Conservation (phyloP, 2,888 invertebrate genomes). For the Omphaloscelis lunosa region DNA sequence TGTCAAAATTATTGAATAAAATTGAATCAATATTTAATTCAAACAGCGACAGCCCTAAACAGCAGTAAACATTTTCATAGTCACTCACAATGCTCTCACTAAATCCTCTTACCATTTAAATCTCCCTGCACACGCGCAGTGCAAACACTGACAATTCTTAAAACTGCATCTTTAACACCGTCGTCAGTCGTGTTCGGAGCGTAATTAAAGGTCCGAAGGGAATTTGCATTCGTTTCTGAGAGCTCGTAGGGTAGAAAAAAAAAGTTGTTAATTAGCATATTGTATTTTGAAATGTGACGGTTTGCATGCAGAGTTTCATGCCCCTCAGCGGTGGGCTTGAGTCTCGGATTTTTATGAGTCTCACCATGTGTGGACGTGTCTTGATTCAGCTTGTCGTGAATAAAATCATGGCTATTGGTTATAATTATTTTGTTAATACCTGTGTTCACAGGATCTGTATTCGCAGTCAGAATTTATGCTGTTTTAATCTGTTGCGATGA, state of each 20-base stretch:
- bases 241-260: slow-evolving; percentile 86
- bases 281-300: slow-evolving; percentile 90
- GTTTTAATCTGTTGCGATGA: slow-evolving; percentile 4
- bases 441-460: slow-evolving; percentile 14
- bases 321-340: slow-evolving; percentile 87
- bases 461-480: neutral
- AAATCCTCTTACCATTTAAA: slow-evolving; percentile 86
- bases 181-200: slow-evolving; percentile 86
- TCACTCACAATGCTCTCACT: slow-evolving; percentile 77
- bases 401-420: slow-evolving; percentile 54
- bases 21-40: neutral
- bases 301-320: slow-evolving; percentile 85
- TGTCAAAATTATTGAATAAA: neutral
- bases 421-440: slow-evolving; percentile 58
- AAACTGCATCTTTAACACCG: slow-evolving; percentile 88
- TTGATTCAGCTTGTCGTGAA: slow-evolving; percentile 54
- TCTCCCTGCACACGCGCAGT: slow-evolving; percentile 76
- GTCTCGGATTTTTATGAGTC: slow-evolving; percentile 79
- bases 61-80: slow-evolving; percentile 83
- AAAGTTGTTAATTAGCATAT: slow-evolving; percentile 89
- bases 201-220: slow-evolving; percentile 88
- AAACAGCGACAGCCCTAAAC: slow-evolving; percentile 70
- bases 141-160: slow-evolving; percentile 84
- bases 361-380: slow-evolving; percentile 79
- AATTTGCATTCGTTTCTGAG: slow-evolving; percentile 90